Percentiles rank a stretch among this genome's conserved stretches.
Conservation (phyloP, 1,140 invertebrate species). For the Drosophila miranda region DNA sequence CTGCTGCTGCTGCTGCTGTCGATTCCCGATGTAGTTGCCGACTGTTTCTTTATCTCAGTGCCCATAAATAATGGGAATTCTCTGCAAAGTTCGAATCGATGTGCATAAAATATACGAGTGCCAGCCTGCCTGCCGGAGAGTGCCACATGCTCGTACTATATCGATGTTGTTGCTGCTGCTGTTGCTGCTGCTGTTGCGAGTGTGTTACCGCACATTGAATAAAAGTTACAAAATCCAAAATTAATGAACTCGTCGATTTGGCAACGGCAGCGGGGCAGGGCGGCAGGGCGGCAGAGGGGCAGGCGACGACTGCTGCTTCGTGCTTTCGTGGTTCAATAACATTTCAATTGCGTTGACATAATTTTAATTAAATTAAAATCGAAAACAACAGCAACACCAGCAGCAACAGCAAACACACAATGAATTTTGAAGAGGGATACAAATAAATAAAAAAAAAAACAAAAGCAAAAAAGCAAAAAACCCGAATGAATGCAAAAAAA, state of each 20-base stretch:
- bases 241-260: conserved; percentile 67
- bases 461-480: conserved; percentile 9
- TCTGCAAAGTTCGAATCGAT: conserved; percentile 13
- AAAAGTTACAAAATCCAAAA: conserved; percentile 75
- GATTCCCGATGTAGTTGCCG: conserved; percentile 5
- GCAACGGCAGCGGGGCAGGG: not conserved
- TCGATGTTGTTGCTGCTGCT: conserved; percentile 19
- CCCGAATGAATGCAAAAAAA: no score
- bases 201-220: conserved; percentile 50
- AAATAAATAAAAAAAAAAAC: conserved; percentile 28
- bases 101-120: conserved; percentile 27
- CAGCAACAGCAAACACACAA: conserved; percentile 48
- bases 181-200: not conserved
- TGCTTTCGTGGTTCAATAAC: conserved; percentile 69
- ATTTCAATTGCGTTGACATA: conserved; percentile 79
- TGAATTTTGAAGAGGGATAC: conserved; percentile 73
- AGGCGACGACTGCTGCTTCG: conserved; percentile 9
- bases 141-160: conserved; percentile 6
- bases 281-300: no score
- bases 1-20: not conserved
- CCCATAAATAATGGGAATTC: conserved; percentile 58
- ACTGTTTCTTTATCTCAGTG: conserved; percentile 56
- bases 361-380: conserved; percentile 78
- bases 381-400: conserved; percentile 36
- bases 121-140: no score